Evolutionary conservation across 2,113 vertebrate species (phyloP), one percentile per base, ranked within the genome.

Genomic region (Tragelaphus scriptus): DNA sequence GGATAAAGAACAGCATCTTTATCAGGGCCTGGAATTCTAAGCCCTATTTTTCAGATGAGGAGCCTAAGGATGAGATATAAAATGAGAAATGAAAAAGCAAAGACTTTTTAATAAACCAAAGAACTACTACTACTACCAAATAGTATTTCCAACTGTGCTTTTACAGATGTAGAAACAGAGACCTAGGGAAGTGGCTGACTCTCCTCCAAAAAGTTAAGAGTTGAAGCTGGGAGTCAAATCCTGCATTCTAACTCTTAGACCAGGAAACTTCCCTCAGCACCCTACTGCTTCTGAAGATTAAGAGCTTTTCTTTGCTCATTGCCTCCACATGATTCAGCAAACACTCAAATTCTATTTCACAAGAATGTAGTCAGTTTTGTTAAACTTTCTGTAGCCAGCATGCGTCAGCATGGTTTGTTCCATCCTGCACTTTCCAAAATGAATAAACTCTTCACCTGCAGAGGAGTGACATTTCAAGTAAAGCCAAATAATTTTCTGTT

Each of bases 401-500:
- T 82, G 47, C 3, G 5, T 61, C 28, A 75, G 85, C 7, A 91
- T 1, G 1, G 14, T 89, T 88, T 94, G 53, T 96, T 96, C 86
- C n/a, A 88, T 80, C 13, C 19, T 71, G 51, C 7, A 63, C 15
- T 80, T 40, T 95, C 56, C 4, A 68, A 93, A 96, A 86, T 98
- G 80, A 98, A 92, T 92, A 94, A 30, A 59, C 80, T 97, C 93
- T 94, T 97, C 86, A 97, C 96, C 85, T 97, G 77, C 21, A 87
- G 77, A 91, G 51, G 21, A 91, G 30, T 97, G 92, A 95, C 91
- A 95, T 98, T 98, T 97, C 88, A 98, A 93, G 93, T 96, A 81
- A 97, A 96, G 32, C 61, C 90, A 97, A 94, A 91, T 92, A 94
- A 95, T 93, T 96, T 97, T 89, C 82, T 91, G 82, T 53, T 94